Evolutionary conservation across 23 tunicate genomes (phyloP).

Genomic region (Ciona savignyi): DNA sequence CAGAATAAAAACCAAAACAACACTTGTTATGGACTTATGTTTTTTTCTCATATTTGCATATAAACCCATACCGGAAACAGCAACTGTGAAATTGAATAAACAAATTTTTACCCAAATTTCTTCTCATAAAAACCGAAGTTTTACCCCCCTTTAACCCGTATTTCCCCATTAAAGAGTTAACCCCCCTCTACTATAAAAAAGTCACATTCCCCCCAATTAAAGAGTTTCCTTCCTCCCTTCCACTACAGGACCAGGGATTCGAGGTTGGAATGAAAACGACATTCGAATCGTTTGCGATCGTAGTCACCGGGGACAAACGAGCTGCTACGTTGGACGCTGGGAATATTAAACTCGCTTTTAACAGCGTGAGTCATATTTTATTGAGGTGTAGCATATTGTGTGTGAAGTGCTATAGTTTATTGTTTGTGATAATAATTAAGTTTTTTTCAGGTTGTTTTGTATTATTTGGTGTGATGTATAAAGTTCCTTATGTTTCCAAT

Average conservation of each 20-base stretch:
- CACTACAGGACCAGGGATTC: slow-evolving; percentile 68
- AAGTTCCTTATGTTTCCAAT: too few species aligned
- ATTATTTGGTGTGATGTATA: too few species aligned
- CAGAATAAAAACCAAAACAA: too few species aligned
- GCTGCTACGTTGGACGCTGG: slow-evolving; percentile 94
- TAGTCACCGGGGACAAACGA: slow-evolving; percentile 83
- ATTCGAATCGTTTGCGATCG: slow-evolving; percentile 77
- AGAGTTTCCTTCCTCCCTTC: slow-evolving; percentile 90
- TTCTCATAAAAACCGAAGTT: slow-evolving; percentile 89
- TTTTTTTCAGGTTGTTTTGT: too few species aligned
- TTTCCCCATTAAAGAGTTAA: too few species aligned
- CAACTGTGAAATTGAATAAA: slow-evolving; percentile 52
- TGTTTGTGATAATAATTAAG: too few species aligned
- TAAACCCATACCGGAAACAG: not conserved
- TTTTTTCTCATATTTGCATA: not conserved
- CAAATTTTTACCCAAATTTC: slow-evolving; percentile 77
- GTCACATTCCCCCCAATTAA: slow-evolving; percentile 66
- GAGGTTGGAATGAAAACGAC: slow-evolving; percentile 69
- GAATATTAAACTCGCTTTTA: slow-evolving; percentile 82
- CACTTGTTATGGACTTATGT: too few species aligned
- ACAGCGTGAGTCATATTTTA: slow-evolving; percentile 37
- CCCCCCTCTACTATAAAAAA: too few species aligned
- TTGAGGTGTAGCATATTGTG: too few species aligned
- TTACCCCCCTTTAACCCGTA: slow-evolving; percentile 54
- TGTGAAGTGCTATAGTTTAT: too few species aligned